phyloP scores from a whole-genome alignment of 2,113 vertebrate species.

The Carassius gibelio region DNA sequence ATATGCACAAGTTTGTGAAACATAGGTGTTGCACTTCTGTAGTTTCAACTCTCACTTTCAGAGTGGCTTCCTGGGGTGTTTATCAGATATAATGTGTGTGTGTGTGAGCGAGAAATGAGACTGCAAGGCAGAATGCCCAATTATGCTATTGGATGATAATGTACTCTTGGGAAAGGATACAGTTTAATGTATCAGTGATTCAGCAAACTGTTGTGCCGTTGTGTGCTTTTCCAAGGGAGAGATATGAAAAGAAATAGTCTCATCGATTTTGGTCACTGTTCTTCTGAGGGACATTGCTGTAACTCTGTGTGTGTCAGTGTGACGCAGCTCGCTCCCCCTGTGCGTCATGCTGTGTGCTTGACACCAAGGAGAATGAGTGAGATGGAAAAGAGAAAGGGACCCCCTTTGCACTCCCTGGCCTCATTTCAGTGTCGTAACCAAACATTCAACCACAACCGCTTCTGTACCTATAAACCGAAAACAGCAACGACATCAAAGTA shows the following conservation, averaged over 20 bases:
- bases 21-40: neutral
- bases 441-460: neutral
- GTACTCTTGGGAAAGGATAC: neutral
- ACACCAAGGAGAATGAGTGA: slow-evolving; percentile 25
- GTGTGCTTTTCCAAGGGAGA: neutral
- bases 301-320: slow-evolving; percentile 42
- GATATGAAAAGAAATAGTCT: neutral
- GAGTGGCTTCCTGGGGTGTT: neutral
- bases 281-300: slow-evolving; percentile 8
- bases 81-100: neutral
- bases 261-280: slow-evolving; percentile 10
- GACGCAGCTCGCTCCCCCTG: slow-evolving; percentile 19
- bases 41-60: neutral
- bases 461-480: too few species aligned
- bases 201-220: neutral
- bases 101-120: neutral
- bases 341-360: slow-evolving; percentile 37
- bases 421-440: neutral
- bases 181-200: neutral
- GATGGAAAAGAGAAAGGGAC: slow-evolving; percentile 50
- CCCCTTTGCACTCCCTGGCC: slow-evolving; percentile 11
- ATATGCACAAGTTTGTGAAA: neutral
- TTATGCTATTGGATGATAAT: neutral
- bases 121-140: neutral
- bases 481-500: too few species aligned